Base-by-base conservation (phyloP, 1,140 invertebrate species). In the Orchestia grillus region DNA sequence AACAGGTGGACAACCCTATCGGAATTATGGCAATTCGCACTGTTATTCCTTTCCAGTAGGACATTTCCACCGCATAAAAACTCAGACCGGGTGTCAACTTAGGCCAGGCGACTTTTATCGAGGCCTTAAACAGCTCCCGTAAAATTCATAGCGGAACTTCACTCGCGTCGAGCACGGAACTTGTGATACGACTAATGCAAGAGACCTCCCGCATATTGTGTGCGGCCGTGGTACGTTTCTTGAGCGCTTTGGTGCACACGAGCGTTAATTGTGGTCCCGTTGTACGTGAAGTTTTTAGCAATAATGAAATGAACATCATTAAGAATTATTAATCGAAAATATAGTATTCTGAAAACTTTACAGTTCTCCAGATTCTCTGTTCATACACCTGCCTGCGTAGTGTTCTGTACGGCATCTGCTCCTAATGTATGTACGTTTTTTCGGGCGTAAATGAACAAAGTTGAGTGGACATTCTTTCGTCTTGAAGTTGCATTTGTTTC, bases 61-160 rank as follows among this genome's bases (percentile, higher is more conserved):
- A 53, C 47, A 53, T 42, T 44, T 90, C 28, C 88, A 42, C 43
- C 15, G 43, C 8, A 28, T 41, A 4, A 42, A 90, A 42, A 42
- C 41, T 42, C 43, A 41, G 88, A 90, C 88, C n/a, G 41, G 44
- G 92, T 94, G 92, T 94, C 44, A 94, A 94, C 44, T 44, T 44
- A 42, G 44, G 36, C 44, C 44, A 16, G 43, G 40, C 11, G 44
- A 94, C 92, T 40, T 94, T 42, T 47, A 94, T 47, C 44, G 44
- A 11, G 8, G 44, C 92, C 6, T 44, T 47, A 44, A 44, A 45
- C 92, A 47, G 43, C 44, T 44, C 0, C 44, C 92, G 36, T 94
- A 47, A 94, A 94, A 94, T 94, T 45, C 92, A 94, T 94, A 40
- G 92, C 41, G 19, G 44, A 94, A 94, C 92, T 94, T 94, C 47